Base-by-base conservation (phyloP, 2,888 invertebrate species). In the Lithophane semibrunnea region DNA sequence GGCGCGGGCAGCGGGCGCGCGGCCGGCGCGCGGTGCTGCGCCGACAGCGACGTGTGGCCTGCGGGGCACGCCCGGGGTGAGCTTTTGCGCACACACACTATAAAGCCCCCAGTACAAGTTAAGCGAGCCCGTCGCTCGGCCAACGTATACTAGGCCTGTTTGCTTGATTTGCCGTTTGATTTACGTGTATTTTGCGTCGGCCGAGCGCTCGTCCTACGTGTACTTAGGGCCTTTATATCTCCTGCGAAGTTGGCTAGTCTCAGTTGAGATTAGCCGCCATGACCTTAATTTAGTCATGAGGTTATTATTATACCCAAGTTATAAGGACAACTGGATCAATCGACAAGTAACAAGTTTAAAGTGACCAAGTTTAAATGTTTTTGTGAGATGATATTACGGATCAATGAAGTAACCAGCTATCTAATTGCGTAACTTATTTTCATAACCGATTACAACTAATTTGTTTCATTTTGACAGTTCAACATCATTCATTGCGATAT, bases 21-120 rank as follows among this genome's bases (percentile, higher is more conserved):
- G 97, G 78, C 97, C 94, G 4, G 95, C 94, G 1, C 93, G 82
- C 90, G 96, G 84, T 95, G 95, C 93, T 98, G 97, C 44, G 98
- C 96, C 65, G 98, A 98, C 68, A 98, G 97, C 5, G 98, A 98
- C 64, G 97, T 97, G 88, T 94, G 92, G 42, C 96, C 95, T 93
- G 89, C 0, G 8, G 52, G 37, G 5, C 37, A 37, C 5, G 37
- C 4, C 5, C 0, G 37, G 37, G 37, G 5, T 37, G 0, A 47
- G 29, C 18, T 18, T 8, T 18, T 18, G n/a, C 5, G n/a, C 16
- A 42, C 37, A 42, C 42, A 10, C 44, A 65, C 16, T n/a, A 3
- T 10, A 10, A 37, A 37, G 37, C 37, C 5, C 5, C 37, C 37
- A 37, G 37, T 37, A 37, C 37, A 37, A 3, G 37, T 37, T 4